Conservation (phyloP, 2,113 vertebrate genomes). For the Ameiurus melas region DNA sequence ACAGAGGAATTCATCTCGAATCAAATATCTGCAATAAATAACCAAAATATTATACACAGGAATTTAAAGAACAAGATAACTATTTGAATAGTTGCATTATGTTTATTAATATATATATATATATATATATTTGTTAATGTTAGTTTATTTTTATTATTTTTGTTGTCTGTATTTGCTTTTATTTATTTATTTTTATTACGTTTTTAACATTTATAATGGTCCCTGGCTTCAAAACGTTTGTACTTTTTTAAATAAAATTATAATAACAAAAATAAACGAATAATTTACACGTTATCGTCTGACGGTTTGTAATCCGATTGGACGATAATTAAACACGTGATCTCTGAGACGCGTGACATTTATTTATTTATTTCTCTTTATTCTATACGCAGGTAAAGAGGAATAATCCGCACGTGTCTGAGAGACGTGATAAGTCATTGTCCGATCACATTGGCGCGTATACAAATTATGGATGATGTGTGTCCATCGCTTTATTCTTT, state of each 20-base stretch:
- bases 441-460: not conserved
- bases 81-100: not conserved
- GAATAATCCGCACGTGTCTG: no score
- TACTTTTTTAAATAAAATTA: no score
- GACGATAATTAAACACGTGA: not conserved
- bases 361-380: not conserved
- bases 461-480: not conserved
- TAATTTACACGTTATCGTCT: not conserved
- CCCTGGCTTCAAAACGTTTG: no score
- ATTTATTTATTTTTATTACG: not conserved
- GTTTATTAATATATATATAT: not conserved
- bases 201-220: not conserved
- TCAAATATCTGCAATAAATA: not conserved
- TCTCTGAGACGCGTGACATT: not conserved
- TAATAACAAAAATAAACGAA: not conserved
- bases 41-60: not conserved
- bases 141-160: not conserved
- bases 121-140: not conserved
- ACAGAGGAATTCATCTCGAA: not conserved
- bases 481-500: not conserved
- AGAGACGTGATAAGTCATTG: not conserved
- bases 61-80: not conserved
- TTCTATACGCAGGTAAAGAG: not conserved
- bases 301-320: not conserved
- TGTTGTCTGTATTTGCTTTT: not conserved